These are phyloP conservation scores for Phyllotreta striolata DNA, from an alignment of 2,888 invertebrate genomes.

Conservation along the genomic window DNA sequence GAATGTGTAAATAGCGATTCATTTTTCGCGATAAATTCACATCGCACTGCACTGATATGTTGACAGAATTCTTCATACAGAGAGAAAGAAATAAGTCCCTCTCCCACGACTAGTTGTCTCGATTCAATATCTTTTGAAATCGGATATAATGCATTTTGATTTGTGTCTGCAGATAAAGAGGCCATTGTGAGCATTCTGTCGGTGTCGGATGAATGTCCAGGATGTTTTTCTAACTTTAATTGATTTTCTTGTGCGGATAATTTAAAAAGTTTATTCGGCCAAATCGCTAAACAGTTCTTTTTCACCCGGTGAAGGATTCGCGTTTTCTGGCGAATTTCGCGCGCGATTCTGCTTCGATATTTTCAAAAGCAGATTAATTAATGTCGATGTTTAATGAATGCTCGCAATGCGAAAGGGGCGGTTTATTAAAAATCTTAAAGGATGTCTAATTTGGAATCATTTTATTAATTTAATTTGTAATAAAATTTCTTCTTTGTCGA, in stretches of 20 bases:
- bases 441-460: too few relatives aligned
- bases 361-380: too few relatives aligned
- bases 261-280: slow-evolving; percentile 7
- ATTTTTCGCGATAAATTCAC: slow-evolving; percentile 9
- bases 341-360: too few relatives aligned
- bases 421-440: too few relatives aligned
- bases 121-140: slow-evolving; percentile 42
- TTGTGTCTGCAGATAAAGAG: slow-evolving; percentile 47
- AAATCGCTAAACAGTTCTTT: neutral
- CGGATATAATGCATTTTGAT: slow-evolving; percentile 53
- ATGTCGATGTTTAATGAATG: too few relatives aligned
- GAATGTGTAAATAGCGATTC: too few relatives aligned
- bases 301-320: neutral
- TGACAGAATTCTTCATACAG: slow-evolving; percentile 32
- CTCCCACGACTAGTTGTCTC: slow-evolving; percentile 39
- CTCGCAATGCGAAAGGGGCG: too few relatives aligned
- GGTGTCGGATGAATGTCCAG: slow-evolving; percentile 37
- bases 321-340: too few relatives aligned
- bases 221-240: slow-evolving; percentile 39
- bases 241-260: slow-evolving; percentile 29
- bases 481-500: too few relatives aligned
- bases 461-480: too few relatives aligned
- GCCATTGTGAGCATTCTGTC: slow-evolving; percentile 48
- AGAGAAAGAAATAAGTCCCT: slow-evolving; percentile 20
- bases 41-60: slow-evolving; percentile 25